phyloP scores from a whole-genome alignment of 2,113 vertebrate species.

The Aphelocoma coerulescens region DNA sequence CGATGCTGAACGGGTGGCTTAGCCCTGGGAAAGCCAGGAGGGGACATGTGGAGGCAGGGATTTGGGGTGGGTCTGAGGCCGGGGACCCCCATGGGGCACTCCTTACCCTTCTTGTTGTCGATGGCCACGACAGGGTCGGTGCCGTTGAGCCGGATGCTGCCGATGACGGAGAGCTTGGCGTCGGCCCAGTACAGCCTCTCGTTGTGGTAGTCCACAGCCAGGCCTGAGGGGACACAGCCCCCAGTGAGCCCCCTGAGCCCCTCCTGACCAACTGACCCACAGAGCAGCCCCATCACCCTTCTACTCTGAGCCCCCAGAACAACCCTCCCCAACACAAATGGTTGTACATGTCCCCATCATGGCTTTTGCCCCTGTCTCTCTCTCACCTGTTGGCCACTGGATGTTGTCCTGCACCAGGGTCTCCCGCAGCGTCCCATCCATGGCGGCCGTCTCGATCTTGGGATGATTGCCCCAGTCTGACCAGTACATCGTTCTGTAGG shows the following conservation, averaged over 20 bases:
- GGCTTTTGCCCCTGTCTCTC: not conserved
- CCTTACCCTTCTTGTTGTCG: conserved; percentile 86
- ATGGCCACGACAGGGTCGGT: conserved; percentile 88
- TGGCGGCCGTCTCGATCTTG: conserved; percentile 94
- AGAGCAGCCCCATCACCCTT: not conserved
- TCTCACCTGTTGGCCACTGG: conserved; percentile 92
- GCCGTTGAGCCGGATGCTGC: conserved; percentile 92
- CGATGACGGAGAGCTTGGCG: conserved; percentile 91
- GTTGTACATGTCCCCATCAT: fast-evolving
- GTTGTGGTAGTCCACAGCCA: conserved; percentile 95
- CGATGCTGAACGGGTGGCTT: conserved; percentile 95
- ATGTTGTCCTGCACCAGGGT: conserved; percentile 93
- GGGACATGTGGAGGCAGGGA: not conserved
- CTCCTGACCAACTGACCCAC: not conserved
- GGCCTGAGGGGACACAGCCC: conserved; percentile 69
- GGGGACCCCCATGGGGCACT: fast-evolving
- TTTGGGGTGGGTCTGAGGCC: not conserved
- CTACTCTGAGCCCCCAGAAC: not conserved
- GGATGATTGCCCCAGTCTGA: conserved; percentile 98
- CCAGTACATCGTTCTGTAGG: conserved; percentile 94
- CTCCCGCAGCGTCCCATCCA: conserved; percentile 94
- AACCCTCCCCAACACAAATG: fast-evolving
- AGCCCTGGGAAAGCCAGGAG: conserved; percentile 72
- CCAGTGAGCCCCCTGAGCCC: fast-evolving
- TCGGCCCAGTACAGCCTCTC: conserved; percentile 97